Evolutionary conservation across 1,140 invertebrate species (phyloP).

Genomic region (Drosophila ironensis): DNA sequence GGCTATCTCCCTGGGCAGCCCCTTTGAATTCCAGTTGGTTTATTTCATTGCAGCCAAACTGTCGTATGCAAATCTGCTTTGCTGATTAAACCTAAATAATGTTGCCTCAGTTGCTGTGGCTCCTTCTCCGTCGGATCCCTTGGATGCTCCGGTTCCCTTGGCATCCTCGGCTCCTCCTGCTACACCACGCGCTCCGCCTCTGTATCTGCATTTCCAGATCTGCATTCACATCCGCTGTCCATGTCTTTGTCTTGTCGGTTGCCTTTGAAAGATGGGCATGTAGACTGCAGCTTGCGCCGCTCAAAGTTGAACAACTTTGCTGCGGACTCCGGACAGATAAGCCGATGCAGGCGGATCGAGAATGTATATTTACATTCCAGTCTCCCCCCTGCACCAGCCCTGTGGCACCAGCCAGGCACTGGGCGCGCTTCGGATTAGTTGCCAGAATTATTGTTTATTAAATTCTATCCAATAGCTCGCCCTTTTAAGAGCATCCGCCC

Average conservation of each 20-base stretch:
- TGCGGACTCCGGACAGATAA: neutral
- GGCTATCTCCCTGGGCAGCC: constrained; percentile 20
- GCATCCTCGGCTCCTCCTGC: constrained; percentile 10
- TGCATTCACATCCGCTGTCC: neutral
- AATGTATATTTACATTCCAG: constrained; percentile 3
- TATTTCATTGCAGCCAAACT: constrained; percentile 63
- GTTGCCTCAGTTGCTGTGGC: constrained; percentile 58
- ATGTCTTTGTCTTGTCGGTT: constrained; percentile 39
- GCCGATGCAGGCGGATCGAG: neutral
- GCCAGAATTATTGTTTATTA: constrained; percentile 8
- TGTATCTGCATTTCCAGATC: neutral
- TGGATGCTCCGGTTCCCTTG: no score
- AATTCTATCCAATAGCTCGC: neutral
- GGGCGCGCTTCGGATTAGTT: neutral
- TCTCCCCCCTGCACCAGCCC: neutral
- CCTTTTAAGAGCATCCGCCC: constrained; percentile 9
- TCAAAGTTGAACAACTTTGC: constrained; percentile 2
- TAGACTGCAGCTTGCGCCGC: neutral
- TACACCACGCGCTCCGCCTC: no score
- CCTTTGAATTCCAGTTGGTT: constrained; percentile 76
- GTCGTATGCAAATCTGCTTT: constrained; percentile 76
- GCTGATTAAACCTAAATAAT: constrained; percentile 80
- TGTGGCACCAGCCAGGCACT: neutral
- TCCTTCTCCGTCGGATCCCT: neutral
- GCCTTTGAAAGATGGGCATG: constrained; percentile 32